Base-by-base conservation (phyloP, 1,140 invertebrate species). In the Charaxes varanes region DNA sequence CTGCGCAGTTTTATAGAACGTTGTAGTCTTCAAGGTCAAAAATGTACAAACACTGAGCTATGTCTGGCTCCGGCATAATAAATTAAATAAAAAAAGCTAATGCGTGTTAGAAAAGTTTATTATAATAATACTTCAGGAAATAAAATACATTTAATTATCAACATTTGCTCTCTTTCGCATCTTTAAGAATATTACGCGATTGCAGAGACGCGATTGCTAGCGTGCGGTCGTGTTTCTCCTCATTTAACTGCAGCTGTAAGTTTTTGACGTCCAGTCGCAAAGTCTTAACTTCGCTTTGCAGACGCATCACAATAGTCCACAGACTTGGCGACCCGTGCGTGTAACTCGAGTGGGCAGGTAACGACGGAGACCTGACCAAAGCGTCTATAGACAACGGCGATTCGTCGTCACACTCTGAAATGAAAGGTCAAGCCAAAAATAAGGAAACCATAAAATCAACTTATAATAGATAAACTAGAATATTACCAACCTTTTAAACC, bases 81-180 rank as follows among this genome's bases (percentile, higher is more conserved):
- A n/a, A n/a, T n/a, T n/a, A n/a, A n/a, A n/a, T n/a, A n/a, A n/a
- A n/a, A n/a, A n/a, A n/a, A n/a, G n/a, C n/a, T n/a, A n/a, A n/a
- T n/a, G n/a, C n/a, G n/a, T n/a, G n/a, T 32, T 3, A 32, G 31
- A 33, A 41, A 24, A 32, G n/a, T 40, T 46, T 34, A 46, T 37
- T 37, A 8, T 24, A 46, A 45, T 46, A 46, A 46, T 46, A 40
- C 43, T 34, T 5, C 21, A 8, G 21, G 17, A 41, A 23, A 24
- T 19, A 27, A 10, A 23, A 8, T 12, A 41, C 22, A 32, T 18
- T 22, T 17, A 46, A 26, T 41, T 38, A 5, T 73, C 52, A 83
- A 56, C 83, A 85, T 67, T 85, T 85, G 41, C 80, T 84, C 54
- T 85, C 84, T 61, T 84, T 85, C 19, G 73, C 80, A 37, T 85